Percentiles rank a stretch among this genome's conserved stretches.
phyloP scores from a whole-genome alignment of 1,140 invertebrate genomes.

The Streblospio benedicti region DNA sequence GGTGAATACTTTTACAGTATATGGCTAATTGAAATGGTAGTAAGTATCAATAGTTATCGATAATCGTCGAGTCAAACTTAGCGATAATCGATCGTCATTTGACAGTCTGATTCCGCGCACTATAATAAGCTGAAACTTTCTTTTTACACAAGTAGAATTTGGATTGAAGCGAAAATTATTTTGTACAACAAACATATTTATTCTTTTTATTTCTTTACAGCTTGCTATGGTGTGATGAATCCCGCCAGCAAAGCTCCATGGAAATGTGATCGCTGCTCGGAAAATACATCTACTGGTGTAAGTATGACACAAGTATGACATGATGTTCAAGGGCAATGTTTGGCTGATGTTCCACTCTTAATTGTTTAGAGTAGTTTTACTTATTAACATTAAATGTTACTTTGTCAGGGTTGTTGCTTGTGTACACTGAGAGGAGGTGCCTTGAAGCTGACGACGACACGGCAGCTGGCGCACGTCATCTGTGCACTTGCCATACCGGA shows the following conservation, averaged over 20 bases:
- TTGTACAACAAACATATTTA: slow-evolving; percentile 1
- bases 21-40: too few species aligned
- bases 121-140: too few species aligned
- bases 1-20: too few species aligned
- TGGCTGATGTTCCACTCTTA: not conserved
- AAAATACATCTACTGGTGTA: slow-evolving; percentile 13
- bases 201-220: slow-evolving; percentile 21
- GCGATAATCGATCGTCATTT: too few species aligned
- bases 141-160: too few species aligned
- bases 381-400: not conserved
- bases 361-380: not conserved
- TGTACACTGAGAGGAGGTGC: slow-evolving; percentile 58
- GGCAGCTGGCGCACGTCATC: slow-evolving; percentile 92
- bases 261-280: slow-evolving; percentile 39
- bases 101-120: too few species aligned
- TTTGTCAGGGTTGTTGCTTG: slow-evolving; percentile 45
- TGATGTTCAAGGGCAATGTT: not conserved
- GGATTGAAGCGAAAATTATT: too few species aligned
- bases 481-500: slow-evolving; percentile 95
- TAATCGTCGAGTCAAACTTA: too few species aligned
- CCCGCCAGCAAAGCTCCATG: slow-evolving; percentile 24
- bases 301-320: too few species aligned
- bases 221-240: slow-evolving; percentile 36
- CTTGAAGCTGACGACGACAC: slow-evolving; percentile 53
- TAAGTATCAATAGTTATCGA: too few species aligned